Evolutionary conservation across 2,888 invertebrate species (phyloP), one percentile per base, ranked within the genome.

Genomic region (Mimachlamys varia): DNA sequence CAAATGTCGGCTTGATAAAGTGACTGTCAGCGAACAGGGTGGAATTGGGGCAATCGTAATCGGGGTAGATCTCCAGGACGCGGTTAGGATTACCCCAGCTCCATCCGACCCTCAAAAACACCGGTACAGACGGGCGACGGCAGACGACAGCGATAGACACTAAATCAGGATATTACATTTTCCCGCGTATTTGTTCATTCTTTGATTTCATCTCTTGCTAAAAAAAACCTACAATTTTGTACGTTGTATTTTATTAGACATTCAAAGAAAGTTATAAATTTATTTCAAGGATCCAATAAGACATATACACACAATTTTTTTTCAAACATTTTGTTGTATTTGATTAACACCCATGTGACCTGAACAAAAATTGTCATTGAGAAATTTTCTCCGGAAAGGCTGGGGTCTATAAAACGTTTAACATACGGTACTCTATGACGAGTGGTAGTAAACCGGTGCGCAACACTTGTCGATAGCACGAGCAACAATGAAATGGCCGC

Each of bases 1-100:
- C 22, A 53, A 53, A 13, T 2, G 53, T 53, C 53, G 19, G 53
- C 53, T 13, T 37, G 55, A 58, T 76, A 76, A 76, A 76, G 76
- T 76, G 76, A 22, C 76, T 76, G 76, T 33, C 76, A 76, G 76
- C 27, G 76, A 27, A 33, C 76, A 76, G 27, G 76, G 76, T 76
- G 76, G 76, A 76, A 76, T 27, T 76, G 76, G 76, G 76, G 76
- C 76, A 76, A 33, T 33, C 44, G 22, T 76, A 76, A 76, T 76
- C 76, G 76, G 76, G 76, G 33, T 76, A 76, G 76, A 76, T 76
- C 76, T 33, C 33, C 76, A 27, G 33, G 76, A 76, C 76, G 22
- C 27, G 76, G 27, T 33, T 33, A 33, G 76, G 76, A 76, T 76
- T 76, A 76, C 76, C 33, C 76, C 4, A 12, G 27, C 33, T 76